Conservation (phyloP, 2,888 invertebrate genomes). For the Stictocephala bisonia region DNA sequence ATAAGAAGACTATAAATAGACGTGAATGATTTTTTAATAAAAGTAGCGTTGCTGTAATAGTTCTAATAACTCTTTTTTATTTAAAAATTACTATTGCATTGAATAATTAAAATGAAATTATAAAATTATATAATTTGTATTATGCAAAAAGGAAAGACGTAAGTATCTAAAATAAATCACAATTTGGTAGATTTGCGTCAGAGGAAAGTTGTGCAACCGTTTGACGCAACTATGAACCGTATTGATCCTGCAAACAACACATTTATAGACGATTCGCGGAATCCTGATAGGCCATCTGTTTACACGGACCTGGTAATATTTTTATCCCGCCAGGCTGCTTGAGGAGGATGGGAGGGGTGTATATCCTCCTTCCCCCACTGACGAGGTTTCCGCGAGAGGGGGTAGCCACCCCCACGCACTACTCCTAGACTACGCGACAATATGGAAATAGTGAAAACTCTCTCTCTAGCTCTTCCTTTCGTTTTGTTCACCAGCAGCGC, state of each 20-base stretch:
- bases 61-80: no score
- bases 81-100: no score
- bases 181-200: no score
- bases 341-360: not conserved
- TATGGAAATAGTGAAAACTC: slow-evolving; percentile 36
- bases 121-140: no score
- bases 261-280: slow-evolving; percentile 40
- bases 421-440: slow-evolving; percentile 43
- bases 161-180: no score
- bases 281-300: slow-evolving; percentile 36
- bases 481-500: slow-evolving; percentile 3
- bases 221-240: slow-evolving; percentile 25
- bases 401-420: slow-evolving; percentile 28
- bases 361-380: slow-evolving; percentile 1
- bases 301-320: slow-evolving; percentile 26
- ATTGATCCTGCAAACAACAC: slow-evolving; percentile 26
- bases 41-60: no score
- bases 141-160: no score
- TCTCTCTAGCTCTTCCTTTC: slow-evolving; percentile 42
- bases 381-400: no score
- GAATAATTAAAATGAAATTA: no score
- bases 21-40: no score
- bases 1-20: no score
- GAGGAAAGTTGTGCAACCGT: no score
- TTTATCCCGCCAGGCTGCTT: slow-evolving; percentile 26